These are phyloP conservation scores for Macropis europaea DNA, from an alignment of 2,888 invertebrate species.

Conservation along the genomic window DNA sequence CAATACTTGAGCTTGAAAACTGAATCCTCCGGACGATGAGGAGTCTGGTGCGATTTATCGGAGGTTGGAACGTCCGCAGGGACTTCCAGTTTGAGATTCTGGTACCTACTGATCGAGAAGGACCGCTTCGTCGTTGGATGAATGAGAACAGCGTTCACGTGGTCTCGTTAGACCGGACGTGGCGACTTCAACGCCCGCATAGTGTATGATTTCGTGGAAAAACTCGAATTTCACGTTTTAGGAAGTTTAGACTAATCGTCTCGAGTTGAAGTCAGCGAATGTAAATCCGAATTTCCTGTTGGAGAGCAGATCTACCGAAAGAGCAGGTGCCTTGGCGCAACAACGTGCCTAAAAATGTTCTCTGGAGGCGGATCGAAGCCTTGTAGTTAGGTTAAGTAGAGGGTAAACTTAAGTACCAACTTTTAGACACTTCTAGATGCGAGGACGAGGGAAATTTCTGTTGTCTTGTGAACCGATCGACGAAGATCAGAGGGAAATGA, in stretches of 20 bases:
- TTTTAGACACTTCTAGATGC: not conserved
- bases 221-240: too few relatives aligned
- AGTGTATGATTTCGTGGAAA: too few relatives aligned
- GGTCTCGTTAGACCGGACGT: too few relatives aligned
- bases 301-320: too few relatives aligned
- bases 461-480: conserved; percentile 3
- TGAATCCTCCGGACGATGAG: not conserved
- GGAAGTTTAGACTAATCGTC: too few relatives aligned
- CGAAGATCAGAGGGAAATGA: not conserved
- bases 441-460: not conserved
- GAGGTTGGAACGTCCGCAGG: not conserved
- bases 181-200: too few relatives aligned
- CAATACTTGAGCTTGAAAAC: conserved; percentile 73
- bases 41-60: conserved; percentile 3
- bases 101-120: too few relatives aligned
- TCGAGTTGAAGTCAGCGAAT: too few relatives aligned
- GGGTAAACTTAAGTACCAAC: conserved; percentile 17
- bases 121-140: too few relatives aligned
- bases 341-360: conserved; percentile 22
- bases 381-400: conserved; percentile 1
- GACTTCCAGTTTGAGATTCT: too few relatives aligned
- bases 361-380: not conserved
- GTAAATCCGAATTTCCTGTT: too few relatives aligned
- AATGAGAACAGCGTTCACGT: too few relatives aligned
- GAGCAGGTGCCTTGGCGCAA: conserved; percentile 23